phyloP scores from a whole-genome alignment of 2,888 invertebrate genomes.

The Drosophila macrospina region DNA sequence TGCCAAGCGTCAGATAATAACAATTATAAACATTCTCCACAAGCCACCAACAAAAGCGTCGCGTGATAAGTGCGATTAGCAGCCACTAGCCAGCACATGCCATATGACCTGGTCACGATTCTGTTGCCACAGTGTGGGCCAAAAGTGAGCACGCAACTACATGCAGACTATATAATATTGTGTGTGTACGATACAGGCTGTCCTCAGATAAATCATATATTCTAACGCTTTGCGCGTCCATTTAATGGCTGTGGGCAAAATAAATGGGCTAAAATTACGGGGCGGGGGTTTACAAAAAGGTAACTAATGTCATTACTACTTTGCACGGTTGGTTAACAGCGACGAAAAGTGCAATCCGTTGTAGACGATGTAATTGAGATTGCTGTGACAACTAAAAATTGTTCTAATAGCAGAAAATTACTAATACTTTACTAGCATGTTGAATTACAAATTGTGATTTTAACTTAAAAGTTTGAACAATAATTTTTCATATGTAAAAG shows the following conservation, averaged over 20 bases:
- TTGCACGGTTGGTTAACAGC: neutral
- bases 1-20: conserved; percentile 45
- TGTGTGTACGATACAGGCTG: conserved; percentile 1
- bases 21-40: conserved; percentile 56
- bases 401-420: neutral
- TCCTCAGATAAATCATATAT: conserved; percentile 62
- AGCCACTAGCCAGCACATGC: conserved; percentile 18
- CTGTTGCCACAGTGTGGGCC: conserved; percentile 48
- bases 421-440: neutral
- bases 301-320: conserved; percentile 13
- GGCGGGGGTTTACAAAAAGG: conserved; percentile 25
- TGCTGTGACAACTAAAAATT: conserved; percentile 8
- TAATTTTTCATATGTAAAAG: no score
- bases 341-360: conserved; percentile 48
- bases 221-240: conserved; percentile 67
- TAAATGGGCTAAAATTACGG: conserved; percentile 70
- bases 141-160: conserved; percentile 58
- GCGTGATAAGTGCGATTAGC: conserved; percentile 74
- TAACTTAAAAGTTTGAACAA: no score
- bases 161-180: conserved; percentile 4
- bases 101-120: conserved; percentile 51
- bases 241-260: conserved; percentile 74
- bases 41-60: conserved; percentile 45
- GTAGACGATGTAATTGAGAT: conserved; percentile 20
- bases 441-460: neutral